Base-by-base conservation (phyloP, 1,140 invertebrate genomes). In the Anoplolepis gracilipes region DNA sequence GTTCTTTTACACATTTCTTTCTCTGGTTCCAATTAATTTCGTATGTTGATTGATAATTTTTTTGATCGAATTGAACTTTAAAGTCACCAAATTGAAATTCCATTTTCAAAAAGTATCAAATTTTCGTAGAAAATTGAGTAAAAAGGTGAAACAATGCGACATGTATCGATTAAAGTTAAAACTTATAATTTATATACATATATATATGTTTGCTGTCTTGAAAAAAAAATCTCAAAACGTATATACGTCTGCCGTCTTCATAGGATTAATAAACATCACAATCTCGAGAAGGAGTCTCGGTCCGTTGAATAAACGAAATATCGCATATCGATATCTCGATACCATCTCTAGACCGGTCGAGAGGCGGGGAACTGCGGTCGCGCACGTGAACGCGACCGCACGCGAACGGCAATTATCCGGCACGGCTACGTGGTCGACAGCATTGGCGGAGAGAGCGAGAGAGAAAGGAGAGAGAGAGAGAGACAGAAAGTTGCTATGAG, bases 331-430 rank as follows among this genome's bases (percentile, higher is more conserved):
- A 78, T 57, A 69, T 39, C 42, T 55, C 49, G 16, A 64, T 82
- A 36, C 13, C 59, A 55, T 42, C 49, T 70, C 78, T 42, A 28
- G 1, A 19, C 30, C 42, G 6, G 42, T 42, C 64, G 65, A 55
- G 65, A 3, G 46, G 53, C 55, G 65, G 67, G 78, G 59, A 73
- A 82, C 46, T 86, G 77, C 85, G 69, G 78, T 61, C 59, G 67
- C 67, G 65, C 85, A 86, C 85, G 85, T 86, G 78, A 86, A 73
- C 85, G 67, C 85, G 78, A 82, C 85, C 79, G 85, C 85, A 86
- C 85, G 85, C 77, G 84, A 73, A 61, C 87, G 62, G 76, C 87
- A 88, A 88, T 88, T 88, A 88, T 88, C 87, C 84, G 67, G 75
- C 76, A 86, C 65, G 55, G 72, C 57, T 59, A 85, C 76, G 84